Conservation (phyloP, 2,113 vertebrate genomes). For the Cyprinodon tularosa region DNA sequence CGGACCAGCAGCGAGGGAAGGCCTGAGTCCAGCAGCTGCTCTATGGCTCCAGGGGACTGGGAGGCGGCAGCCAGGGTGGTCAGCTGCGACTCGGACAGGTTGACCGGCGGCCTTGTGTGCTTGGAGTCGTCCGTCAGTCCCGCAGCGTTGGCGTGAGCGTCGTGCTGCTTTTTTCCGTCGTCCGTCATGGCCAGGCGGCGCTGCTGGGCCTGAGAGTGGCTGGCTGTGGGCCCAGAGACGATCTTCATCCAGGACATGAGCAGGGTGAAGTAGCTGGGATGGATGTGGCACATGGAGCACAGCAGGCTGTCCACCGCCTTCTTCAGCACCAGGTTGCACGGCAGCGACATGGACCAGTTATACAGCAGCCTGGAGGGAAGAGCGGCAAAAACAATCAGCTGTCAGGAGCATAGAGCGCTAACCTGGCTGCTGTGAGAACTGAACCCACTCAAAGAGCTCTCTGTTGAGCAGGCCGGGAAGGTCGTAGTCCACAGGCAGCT, state of each 20-base stretch:
- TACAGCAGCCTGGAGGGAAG: constrained; percentile 85
- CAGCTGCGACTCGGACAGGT: constrained; percentile 91
- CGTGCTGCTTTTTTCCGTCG: constrained; percentile 95
- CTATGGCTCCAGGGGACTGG: constrained; percentile 94
- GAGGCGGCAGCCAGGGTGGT: constrained; percentile 94
- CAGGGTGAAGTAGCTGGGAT: constrained; percentile 95
- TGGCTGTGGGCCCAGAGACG: constrained; percentile 78
- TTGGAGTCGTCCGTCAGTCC: constrained; percentile 96
- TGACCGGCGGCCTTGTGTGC: constrained; percentile 88
- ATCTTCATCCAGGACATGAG: constrained; percentile 99
- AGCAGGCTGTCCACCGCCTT: constrained; percentile 98
- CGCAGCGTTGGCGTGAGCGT: constrained; percentile 72
- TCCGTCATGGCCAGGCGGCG: constrained; percentile 95
- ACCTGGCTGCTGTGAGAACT: background rate
- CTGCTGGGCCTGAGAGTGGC: constrained; percentile 86
- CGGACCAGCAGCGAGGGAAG: constrained; percentile 93
- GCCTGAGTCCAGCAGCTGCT: constrained; percentile 95
- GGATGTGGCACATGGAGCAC: constrained; percentile 97
- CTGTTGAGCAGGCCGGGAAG: constrained; percentile 90
- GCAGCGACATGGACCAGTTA: constrained; percentile 98
- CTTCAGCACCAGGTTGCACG: constrained; percentile 96
- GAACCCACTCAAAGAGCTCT: constrained; percentile 96
- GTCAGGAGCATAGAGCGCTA: background rate
- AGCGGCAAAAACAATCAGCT: background rate
- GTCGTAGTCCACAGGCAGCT: constrained; percentile 95